Base-by-base conservation (phyloP, 1,140 invertebrate genomes). In the Eulimnadia texana region DNA sequence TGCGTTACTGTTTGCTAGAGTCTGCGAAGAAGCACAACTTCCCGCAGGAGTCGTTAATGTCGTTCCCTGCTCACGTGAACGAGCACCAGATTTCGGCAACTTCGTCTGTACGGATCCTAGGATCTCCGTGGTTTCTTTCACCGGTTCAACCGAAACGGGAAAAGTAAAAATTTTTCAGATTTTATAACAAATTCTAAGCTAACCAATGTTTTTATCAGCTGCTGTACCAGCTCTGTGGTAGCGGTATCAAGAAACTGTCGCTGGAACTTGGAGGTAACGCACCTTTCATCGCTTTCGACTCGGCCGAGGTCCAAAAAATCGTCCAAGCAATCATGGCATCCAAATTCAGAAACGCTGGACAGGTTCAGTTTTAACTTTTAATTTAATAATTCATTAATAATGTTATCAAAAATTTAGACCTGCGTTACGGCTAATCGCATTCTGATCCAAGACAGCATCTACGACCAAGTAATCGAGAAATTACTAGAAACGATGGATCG, bases 231-330 rank as follows among this genome's bases (percentile, higher is more conserved):
- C 86, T 93, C 68, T 90, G 85, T 66, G 83, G 93, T 1, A 76
- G 78, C n/a, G 90, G 88, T 9, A 82, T 99, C 28, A 99, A 99
- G 73, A 80, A 88, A 63, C 73, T 98, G 2, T 82, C 84, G 33
- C 76, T 99, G 50, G 97, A 99, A 74, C 76, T 99, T 19, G 97
- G 97, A 54, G 97, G 97, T 10, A 98, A 99, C 81, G 96, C 96
- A 0, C 93, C 97, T 1, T 97, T 96, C 68, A 94, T 99, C 67
- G 90, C 99, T 22, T 99, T 98, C 71, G 79, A 93, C 63, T 87
- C 84, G 61, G 95, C 95, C 0, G 82, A 99, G 74, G 62, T 99
- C n/a, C 82, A 93, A 63, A 77, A 82, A 67, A 94, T 95, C 33
- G 82, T 97, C 13, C 76, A 80, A 64, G 89, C 90, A 22, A 85